These are phyloP conservation scores for Callyntrura sp. DNA, from an alignment of 2,888 invertebrate species.

Conservation along the genomic window DNA sequence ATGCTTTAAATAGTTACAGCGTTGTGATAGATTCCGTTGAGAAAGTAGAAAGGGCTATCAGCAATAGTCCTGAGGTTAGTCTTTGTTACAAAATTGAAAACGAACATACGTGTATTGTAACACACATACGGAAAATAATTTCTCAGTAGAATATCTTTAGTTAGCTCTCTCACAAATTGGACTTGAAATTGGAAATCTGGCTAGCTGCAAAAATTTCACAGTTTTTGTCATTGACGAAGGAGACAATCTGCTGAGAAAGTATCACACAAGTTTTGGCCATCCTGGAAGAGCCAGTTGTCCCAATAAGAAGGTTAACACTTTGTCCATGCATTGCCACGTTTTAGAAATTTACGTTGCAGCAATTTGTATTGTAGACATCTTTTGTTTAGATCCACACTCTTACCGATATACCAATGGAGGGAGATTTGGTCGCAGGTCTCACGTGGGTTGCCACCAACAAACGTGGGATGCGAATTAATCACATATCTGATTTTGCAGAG, in stretches of 20 bases:
- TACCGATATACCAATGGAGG: slow-evolving; percentile 35
- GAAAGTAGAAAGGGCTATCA: slow-evolving; percentile 45
- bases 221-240: slow-evolving; percentile 57
- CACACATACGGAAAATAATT: slow-evolving; percentile 24
- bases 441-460: slow-evolving; percentile 50
- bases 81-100: not conserved
- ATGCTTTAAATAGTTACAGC: not conserved
- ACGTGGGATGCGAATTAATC: slow-evolving; percentile 53
- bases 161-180: slow-evolving; percentile 72
- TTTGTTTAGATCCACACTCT: slow-evolving; percentile 7
- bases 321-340: too few relatives aligned
- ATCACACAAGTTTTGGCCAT: slow-evolving; percentile 32
- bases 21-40: slow-evolving; percentile 62
- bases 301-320: slow-evolving; percentile 24
- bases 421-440: slow-evolving; percentile 10
- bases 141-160: slow-evolving; percentile 61
- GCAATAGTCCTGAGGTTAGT: slow-evolving; percentile 30
- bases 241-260: slow-evolving; percentile 51
- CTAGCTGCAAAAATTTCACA: slow-evolving; percentile 51
- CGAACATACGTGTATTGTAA: not conserved
- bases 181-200: slow-evolving; percentile 38
- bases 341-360: too few relatives aligned
- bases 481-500: slow-evolving; percentile 13
- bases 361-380: not conserved
- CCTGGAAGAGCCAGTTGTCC: slow-evolving; percentile 43